Evolutionary conservation across 2,888 invertebrate genomes (phyloP).

Genomic region (Agriotes lineatus): DNA sequence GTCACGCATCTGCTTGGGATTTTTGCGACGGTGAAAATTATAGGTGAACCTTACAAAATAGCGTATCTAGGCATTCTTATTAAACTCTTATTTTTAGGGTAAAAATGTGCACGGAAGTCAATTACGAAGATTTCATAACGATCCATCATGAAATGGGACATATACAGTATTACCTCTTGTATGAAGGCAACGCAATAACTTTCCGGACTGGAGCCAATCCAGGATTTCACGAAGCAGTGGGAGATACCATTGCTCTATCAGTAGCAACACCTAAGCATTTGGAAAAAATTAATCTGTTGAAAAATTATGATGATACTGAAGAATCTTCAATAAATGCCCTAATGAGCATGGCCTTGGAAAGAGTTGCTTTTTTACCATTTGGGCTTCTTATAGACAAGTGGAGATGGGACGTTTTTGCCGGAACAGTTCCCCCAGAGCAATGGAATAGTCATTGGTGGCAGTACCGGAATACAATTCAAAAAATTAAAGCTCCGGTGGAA

Average conservation of each 20-base stretch:
- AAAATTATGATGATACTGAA: slow-evolving; percentile 58
- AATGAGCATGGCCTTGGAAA: slow-evolving; percentile 65
- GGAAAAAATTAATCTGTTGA: slow-evolving; percentile 64
- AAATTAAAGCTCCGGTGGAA: slow-evolving; percentile 63
- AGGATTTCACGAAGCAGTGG: slow-evolving; percentile 75
- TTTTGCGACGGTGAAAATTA: slow-evolving; percentile 76
- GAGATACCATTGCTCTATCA: slow-evolving; percentile 73
- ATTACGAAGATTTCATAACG: slow-evolving; percentile 71
- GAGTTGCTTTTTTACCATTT: slow-evolving; percentile 70
- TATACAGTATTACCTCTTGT: slow-evolving; percentile 74
- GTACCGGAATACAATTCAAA: slow-evolving; percentile 63
- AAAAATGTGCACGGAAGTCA: slow-evolving; percentile 71
- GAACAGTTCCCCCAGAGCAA: slow-evolving; percentile 60
- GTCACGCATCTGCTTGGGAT: slow-evolving; percentile 78
- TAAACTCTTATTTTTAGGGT: no score
- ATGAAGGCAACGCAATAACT: slow-evolving; percentile 69
- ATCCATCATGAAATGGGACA: slow-evolving; percentile 83
- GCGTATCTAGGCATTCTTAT: no score
- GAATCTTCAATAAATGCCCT: slow-evolving; percentile 67
- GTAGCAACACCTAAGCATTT: slow-evolving; percentile 69
- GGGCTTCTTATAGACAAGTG: slow-evolving; percentile 70
- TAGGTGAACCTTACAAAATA: no score
- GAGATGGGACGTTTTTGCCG: slow-evolving; percentile 70
- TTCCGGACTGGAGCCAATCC: slow-evolving; percentile 70
- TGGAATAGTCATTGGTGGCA: slow-evolving; percentile 67